Percentiles rank a stretch among this genome's conserved stretches.
phyloP scores from a whole-genome alignment of 2,888 invertebrate genomes.

The Ophioninae sp. region DNA sequence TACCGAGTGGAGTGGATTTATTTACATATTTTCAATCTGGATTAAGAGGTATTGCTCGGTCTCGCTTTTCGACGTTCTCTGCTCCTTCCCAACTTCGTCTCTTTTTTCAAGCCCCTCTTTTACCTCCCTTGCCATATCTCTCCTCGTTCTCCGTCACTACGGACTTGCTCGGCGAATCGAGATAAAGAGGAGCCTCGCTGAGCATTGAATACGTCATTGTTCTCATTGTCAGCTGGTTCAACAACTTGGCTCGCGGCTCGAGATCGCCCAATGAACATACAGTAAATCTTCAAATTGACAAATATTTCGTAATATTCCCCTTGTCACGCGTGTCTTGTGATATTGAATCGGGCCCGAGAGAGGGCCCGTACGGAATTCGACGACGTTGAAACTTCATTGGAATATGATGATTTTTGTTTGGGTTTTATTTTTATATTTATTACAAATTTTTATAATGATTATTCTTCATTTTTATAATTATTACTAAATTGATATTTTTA shows the following conservation, averaged over 20 bases:
- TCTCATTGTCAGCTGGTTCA: conserved; percentile 39
- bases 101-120: conserved; percentile 8
- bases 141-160: conserved; percentile 1
- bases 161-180: conserved; percentile 54
- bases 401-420: no score
- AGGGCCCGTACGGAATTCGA: no score
- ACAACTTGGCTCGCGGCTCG: background rate
- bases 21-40: conserved; percentile 81
- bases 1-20: conserved; percentile 75
- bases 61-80: conserved; percentile 55
- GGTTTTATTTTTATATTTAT: no score
- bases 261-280: background rate
- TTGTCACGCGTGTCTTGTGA: no score
- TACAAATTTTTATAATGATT: no score
- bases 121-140: background rate
- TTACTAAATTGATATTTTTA: no score
- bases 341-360: no score
- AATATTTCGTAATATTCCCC: conserved; percentile 13
- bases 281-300: conserved; percentile 9
- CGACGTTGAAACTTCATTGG: no score
- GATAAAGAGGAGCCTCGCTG: conserved; percentile 59
- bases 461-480: no score
- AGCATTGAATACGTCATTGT: conserved; percentile 40
- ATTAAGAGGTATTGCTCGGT: conserved; percentile 77
- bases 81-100: conserved; percentile 8